Conservation (phyloP, 2,113 vertebrate species). For the Scopus umbretta region DNA sequence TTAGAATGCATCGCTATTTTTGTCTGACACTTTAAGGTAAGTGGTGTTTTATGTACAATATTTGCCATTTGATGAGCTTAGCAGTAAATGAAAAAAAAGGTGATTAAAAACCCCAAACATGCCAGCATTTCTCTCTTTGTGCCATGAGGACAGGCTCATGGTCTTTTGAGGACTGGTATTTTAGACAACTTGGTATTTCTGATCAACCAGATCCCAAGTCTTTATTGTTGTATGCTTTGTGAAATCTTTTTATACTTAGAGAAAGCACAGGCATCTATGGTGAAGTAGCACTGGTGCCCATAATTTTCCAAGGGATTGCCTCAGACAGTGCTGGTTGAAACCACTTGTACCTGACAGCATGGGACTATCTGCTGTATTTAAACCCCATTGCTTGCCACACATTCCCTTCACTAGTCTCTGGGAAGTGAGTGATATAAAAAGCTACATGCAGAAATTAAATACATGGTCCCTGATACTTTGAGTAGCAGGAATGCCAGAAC, state of each 20-base stretch:
- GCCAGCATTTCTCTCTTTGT: neutral
- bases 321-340: neutral
- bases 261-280: neutral
- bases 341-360: too few relatives aligned
- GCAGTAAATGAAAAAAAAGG: neutral
- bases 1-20: neutral
- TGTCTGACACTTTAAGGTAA: neutral
- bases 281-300: neutral
- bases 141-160: neutral
- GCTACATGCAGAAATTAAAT: neutral
- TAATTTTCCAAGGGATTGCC: neutral
- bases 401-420: neutral
- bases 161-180: neutral
- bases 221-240: neutral
- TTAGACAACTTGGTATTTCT: neutral
- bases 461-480: neutral
- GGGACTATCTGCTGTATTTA: neutral
- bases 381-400: rapidly evolving
- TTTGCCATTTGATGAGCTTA: neutral
- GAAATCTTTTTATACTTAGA: neutral
- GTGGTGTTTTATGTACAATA: neutral
- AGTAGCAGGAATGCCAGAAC: neutral
- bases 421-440: neutral
- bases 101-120: too few relatives aligned
- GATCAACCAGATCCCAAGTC: neutral